Evolutionary conservation across 2,797 vertebrate genomes (phyloP).

Genomic region (Aplochiton taeniatus): DNA sequence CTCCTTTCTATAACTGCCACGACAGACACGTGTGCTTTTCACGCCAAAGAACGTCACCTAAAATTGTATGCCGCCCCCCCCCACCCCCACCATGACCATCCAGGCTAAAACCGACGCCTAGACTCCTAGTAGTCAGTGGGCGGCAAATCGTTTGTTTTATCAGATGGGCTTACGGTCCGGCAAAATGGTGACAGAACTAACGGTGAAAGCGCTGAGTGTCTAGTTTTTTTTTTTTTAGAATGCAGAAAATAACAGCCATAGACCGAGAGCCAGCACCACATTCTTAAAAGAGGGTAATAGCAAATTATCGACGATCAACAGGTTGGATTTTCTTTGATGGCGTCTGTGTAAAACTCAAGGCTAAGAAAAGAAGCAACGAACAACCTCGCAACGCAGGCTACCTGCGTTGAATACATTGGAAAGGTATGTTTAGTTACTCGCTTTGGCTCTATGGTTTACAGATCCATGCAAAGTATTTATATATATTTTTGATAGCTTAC

Average conservation of each 20-base stretch:
- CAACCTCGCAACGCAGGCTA: too few relatives aligned
- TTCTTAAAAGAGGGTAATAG: constrained; percentile 14
- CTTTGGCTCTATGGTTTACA: too few relatives aligned
- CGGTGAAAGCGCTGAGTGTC: constrained; percentile 31
- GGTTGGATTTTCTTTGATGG: constrained; percentile 42
- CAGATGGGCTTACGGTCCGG: neutral
- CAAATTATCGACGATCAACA: constrained; percentile 29
- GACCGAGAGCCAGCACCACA: constrained; percentile 9
- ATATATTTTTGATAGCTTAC: too few relatives aligned
- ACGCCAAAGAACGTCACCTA: constrained; percentile 65
- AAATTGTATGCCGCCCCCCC: constrained; percentile 43
- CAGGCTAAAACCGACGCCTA: neutral
- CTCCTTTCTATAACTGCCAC: constrained; percentile 45
- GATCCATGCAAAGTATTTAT: too few relatives aligned
- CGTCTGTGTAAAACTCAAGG: constrained; percentile 42
- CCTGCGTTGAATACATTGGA: too few relatives aligned
- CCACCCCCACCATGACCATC: neutral
- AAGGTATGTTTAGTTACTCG: too few relatives aligned
- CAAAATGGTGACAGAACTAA: neutral
- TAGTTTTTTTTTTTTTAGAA: constrained; percentile 24
- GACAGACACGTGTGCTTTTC: constrained; percentile 48
- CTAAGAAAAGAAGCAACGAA: constrained; percentile 19
- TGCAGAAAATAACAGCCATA: constrained; percentile 34
- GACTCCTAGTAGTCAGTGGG: too few relatives aligned
- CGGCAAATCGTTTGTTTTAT: neutral